Evolutionary conservation across 2,113 vertebrate species (phyloP), one percentile per base, ranked within the genome.

Genomic region (Pelvicachromis taeniatus): DNA sequence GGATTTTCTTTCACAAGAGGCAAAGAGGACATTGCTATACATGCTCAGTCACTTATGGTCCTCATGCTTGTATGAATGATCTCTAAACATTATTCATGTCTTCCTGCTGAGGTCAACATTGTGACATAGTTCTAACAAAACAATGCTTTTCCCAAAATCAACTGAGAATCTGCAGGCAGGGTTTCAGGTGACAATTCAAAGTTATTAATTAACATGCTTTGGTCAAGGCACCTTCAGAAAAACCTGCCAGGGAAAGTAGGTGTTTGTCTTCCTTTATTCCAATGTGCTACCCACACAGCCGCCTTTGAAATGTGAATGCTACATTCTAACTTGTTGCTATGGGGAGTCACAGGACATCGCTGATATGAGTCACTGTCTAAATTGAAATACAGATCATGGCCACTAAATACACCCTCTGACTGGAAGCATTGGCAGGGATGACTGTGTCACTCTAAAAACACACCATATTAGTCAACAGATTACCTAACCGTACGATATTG

Each of bases 321-420:
- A 38, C 58, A 88, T 68, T 80, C 81, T 31, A 52, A 70, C 54
- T 75, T 82, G 81, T 35, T 84, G 65, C 58, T 63, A 52, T 75
- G 48, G 26, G 14, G 33, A 89, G 80, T 81, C 82, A 78, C 9
- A 16, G 78, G 79, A 83, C 53, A 80, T 56, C 13, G 42, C 14
- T 45, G 35, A 63, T 77, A 55, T 87, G 59, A 89, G 54, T 91
- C 85, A 90, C 45, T 4, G 9, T 79, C 77, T 75, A 85, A 84
- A 77, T 52, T 33, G 5, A n/a, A 61, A 59, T 7, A 53, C 26
- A 59, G 56, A 38, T 89, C 38, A 68, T 23, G 26, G 12, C 23
- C 54, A 73, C 35, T 31, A 54, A 86, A 81, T 85, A 12, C 14
- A 65, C 7, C 11, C 33, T 42, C 52, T 61, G 53, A 81, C 21